phyloP scores from a whole-genome alignment of 2,888 invertebrate genomes.

The Volucella inflata region DNA sequence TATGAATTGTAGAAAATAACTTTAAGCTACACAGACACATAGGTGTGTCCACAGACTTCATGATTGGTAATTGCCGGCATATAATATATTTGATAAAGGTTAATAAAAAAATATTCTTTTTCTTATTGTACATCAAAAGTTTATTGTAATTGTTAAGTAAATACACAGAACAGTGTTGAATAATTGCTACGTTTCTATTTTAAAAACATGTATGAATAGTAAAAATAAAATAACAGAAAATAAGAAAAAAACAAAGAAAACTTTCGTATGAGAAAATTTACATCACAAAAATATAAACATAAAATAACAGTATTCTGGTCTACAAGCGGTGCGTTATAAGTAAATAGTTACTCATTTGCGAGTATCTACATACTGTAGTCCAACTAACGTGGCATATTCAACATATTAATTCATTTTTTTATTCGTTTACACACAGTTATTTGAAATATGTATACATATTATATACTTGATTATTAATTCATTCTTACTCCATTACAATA shows the following conservation, averaged over 20 bases:
- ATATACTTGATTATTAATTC: conserved; percentile 60
- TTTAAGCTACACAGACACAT: too few relatives aligned
- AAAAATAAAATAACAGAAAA: conserved; percentile 72
- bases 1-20: too few relatives aligned
- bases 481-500: conserved; percentile 45
- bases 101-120: too few relatives aligned
- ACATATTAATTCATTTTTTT: conserved; percentile 47
- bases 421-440: conserved; percentile 62
- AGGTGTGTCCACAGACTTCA: too few relatives aligned
- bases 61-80: too few relatives aligned
- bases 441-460: conserved; percentile 62
- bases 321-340: conserved; percentile 65
- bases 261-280: conserved; percentile 63
- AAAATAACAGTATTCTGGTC: conserved; percentile 66
- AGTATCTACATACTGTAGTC: conserved; percentile 35
- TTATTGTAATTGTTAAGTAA: conserved; percentile 71
- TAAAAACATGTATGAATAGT: conserved; percentile 61
- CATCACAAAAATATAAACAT: conserved; percentile 68
- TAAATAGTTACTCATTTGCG: conserved; percentile 30
- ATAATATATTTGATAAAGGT: too few relatives aligned
- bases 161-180: conserved; percentile 71
- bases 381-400: conserved; percentile 13
- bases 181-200: conserved; percentile 61
- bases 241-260: conserved; percentile 49
- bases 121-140: conserved; percentile 59